Percentiles rank a stretch among this genome's conserved stretches.
These are phyloP conservation scores for Falcunculus frontatus DNA, from an alignment of 2,113 vertebrate species.

Conservation along the genomic window DNA sequence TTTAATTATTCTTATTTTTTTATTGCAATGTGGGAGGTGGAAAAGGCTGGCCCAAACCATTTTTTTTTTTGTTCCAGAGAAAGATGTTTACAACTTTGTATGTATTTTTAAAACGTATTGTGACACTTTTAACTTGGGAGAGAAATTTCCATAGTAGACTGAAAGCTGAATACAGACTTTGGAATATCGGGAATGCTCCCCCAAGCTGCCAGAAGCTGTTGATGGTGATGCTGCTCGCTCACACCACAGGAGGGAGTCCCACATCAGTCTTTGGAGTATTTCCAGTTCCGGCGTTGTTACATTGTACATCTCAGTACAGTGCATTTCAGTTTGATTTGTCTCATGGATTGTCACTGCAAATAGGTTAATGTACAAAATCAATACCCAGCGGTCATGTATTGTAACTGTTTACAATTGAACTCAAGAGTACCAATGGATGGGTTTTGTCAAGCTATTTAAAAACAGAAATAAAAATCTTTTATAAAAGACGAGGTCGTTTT, in stretches of 20 bases:
- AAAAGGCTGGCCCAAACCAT: not conserved
- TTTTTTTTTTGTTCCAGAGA: not conserved
- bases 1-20: not conserved
- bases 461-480: conserved; percentile 30
- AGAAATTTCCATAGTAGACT: not conserved
- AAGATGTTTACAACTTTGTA: conserved; percentile 51
- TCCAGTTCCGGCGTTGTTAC: not conserved
- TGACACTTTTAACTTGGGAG: not conserved
- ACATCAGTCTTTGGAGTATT: not conserved
- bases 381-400: not conserved
- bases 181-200: not conserved
- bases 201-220: not conserved
- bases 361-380: not conserved
- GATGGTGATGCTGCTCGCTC: not conserved
- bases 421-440: not conserved
- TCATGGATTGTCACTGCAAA: not conserved
- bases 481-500: not conserved
- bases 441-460: conserved; percentile 48
- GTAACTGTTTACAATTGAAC: conserved; percentile 44
- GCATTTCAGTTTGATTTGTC: not conserved
- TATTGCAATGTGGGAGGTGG: not conserved
- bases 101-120: not conserved
- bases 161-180: not conserved
- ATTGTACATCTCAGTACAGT: not conserved
- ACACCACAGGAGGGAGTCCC: conserved; percentile 69